Base-by-base conservation (phyloP, 2,888 invertebrate species). In the Tipula helvola region DNA sequence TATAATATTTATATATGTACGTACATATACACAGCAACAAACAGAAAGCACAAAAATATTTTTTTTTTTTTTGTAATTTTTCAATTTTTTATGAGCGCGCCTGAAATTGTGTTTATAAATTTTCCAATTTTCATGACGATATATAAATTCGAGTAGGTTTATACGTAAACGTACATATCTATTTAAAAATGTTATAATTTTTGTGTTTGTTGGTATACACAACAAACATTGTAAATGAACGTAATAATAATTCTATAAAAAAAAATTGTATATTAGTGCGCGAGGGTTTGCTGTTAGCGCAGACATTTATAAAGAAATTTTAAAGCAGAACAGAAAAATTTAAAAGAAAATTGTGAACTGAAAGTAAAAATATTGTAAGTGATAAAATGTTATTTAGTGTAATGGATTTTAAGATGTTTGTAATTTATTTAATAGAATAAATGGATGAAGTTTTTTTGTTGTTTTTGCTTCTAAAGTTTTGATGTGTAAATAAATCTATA, bases 371-470 rank as follows among this genome's bases (percentile, higher is more conserved):
- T 71, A 71, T 71, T 71, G 71, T 71, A 28, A 71, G 28, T 71
- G 71, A 71, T 71, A 71, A 71, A 71, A 71, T 71, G 71, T 71
- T 28, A 71, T 71, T 71, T 71, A 71, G 71, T 71, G 71, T 71
- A 71, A 71, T 71, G 71, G 71, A 71, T 71, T 71, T 71, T 71
- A 71, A 71, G 71, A 71, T 71, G 71, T 71, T 71, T 71, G 71
- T 71, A 71, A 71, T 71, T 71, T 71, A 71, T 71, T 71, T 71
- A 71, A 71, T 71, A 71, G 18, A 71, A 71, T 71, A 71, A 71
- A 71, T 71, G 71, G 52, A 52, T 52, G 71, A 71, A 10, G 28
- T 71, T 71, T 71, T 71, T 7, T 28, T 18, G 47, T 28, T 28
- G 28, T 28, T 28, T 28, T 1, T 28, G 28, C 28, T 28, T 28